These are phyloP conservation scores for Drosophila fulvimacula DNA, from an alignment of 2,888 invertebrate genomes.

Conservation along the genomic window DNA sequence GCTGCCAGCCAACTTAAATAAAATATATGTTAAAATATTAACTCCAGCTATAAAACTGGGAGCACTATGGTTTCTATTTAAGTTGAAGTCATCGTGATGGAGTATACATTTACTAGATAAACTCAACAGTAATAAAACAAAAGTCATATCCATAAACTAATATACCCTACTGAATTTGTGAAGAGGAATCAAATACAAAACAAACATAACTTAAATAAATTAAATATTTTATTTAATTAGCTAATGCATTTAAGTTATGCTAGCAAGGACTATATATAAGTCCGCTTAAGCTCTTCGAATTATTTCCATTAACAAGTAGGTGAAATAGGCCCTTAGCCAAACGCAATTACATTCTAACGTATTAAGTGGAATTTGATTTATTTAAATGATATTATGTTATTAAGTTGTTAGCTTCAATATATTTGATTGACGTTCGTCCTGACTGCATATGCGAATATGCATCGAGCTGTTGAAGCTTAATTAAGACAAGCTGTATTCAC, in stretches of 20 bases:
- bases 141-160: background rate
- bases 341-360: background rate
- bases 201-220: background rate
- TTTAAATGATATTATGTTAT: background rate
- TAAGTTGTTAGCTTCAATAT: too few relatives aligned
- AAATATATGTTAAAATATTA: background rate
- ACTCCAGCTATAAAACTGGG: background rate
- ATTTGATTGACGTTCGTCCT: background rate
- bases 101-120: background rate
- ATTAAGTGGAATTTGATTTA: background rate
- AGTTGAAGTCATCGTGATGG: background rate
- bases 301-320: background rate
- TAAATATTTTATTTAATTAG: background rate
- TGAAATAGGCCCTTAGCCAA: background rate
- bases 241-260: constrained; percentile 1
- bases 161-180: background rate
- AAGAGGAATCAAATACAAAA: background rate
- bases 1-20: background rate
- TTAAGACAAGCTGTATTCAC: background rate
- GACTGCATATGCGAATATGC: background rate
- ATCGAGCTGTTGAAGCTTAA: background rate
- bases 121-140: background rate
- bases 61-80: background rate
- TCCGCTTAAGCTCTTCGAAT: background rate
- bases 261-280: background rate